phyloP scores from a whole-genome alignment of 2,113 vertebrate species.

The Numenius arquata region DNA sequence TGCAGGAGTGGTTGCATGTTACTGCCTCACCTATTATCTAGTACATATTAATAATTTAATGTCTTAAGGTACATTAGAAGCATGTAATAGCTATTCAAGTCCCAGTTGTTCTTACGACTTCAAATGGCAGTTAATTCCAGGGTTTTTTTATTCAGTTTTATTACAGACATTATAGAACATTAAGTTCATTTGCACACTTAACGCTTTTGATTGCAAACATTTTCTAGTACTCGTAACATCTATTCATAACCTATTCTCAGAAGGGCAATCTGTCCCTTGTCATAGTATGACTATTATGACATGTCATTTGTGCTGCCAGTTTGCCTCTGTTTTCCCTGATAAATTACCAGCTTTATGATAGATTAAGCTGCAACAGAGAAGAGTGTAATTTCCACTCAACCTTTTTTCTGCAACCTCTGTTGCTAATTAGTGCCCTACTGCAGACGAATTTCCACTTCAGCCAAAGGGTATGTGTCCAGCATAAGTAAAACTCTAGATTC shows the following conservation, averaged over 20 bases:
- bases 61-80: slow-evolving; percentile 1
- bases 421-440: background rate
- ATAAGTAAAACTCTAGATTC: background rate
- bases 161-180: slow-evolving; percentile 12
- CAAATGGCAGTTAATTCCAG: slow-evolving; percentile 8
- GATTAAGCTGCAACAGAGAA: background rate
- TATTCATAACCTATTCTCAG: slow-evolving; percentile 1
- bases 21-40: background rate
- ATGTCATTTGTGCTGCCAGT: slow-evolving; percentile 2
- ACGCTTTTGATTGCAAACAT: background rate
- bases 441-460: background rate
- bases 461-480: background rate
- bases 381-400: background rate
- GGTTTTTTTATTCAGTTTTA: background rate
- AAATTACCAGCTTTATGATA: slow-evolving; percentile 21
- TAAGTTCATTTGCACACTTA: slow-evolving; percentile 38
- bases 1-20: background rate
- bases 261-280: slow-evolving; percentile 9
- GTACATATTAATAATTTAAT: background rate
- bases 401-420: background rate
- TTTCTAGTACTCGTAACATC: background rate
- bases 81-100: background rate
- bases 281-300: background rate
- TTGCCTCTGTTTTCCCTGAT: slow-evolving; percentile 4
- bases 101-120: background rate